Base-by-base conservation (phyloP, 2,113 vertebrate species). In the Ardeotis arabs region DNA sequence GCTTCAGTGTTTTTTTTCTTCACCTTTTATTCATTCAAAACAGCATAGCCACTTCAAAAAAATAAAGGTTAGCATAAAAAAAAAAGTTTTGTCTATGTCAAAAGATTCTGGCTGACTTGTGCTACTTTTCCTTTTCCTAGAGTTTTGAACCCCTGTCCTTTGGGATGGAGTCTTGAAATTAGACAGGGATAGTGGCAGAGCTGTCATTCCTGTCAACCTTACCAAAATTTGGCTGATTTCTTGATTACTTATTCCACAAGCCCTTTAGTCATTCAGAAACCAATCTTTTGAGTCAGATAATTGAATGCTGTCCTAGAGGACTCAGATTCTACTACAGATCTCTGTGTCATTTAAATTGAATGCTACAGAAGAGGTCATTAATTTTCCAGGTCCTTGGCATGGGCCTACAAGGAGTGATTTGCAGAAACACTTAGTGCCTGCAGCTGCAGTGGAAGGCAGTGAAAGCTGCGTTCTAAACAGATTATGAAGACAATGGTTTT, bases 371-470 rank as follows among this genome's bases (percentile, higher is more conserved):
- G 59, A 83, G 44, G 69, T 68, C 64, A 86, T 84, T 94, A 68
- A 91, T 79, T 94, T 96, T 81, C 91, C 76, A 60, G 68, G 69
- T 91, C 91, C 62, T 68, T 82, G 81, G 64, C 80, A 47, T 41
- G 29, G 64, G 59, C 41, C 85, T 94, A 69, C 63, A 83, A 55
- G 76, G 53, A 91, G 35, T n/a, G 66, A 94, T 93, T 93, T 95
- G 77, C 91, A 89, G 87, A 91, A 96, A 91, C 41, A 93, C 72
- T 80, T 74, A 89, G 37, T 41, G 93, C 58, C 66, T 87, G 87
- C 89, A 89, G 74, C 87, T 82, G 82, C 91, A 74, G 31, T 31
- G 22, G 78, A 90, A 93, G 62, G 67, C 86, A 91, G 35, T 23
- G 24, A 75, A 94, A 91, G 29, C 74, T 45, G 58, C 4, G 14